Conservation (phyloP, 2,797 vertebrate genomes). For the Sparidentex hasta region DNA sequence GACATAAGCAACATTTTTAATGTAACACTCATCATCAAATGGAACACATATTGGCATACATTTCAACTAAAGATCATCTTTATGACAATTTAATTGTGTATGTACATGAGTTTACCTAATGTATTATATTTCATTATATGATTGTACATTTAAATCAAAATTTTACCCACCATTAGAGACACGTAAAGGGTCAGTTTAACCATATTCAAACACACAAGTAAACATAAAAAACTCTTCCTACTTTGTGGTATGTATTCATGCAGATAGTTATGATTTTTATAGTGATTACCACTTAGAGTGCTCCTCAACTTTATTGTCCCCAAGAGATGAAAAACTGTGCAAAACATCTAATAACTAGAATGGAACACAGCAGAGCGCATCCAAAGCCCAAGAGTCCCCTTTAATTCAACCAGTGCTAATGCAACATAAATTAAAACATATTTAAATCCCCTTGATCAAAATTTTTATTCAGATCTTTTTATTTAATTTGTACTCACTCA, state of each 20-base stretch:
- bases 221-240: not conserved
- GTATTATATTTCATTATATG: constrained; percentile 4
- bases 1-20: constrained; percentile 54
- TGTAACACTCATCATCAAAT: constrained; percentile 31
- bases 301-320: not conserved
- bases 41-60: constrained; percentile 33
- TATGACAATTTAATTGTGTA: constrained; percentile 16
- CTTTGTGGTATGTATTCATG: not conserved
- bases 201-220: not conserved
- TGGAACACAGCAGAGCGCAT: no score
- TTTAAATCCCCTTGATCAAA: no score
- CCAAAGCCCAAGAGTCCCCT: no score
- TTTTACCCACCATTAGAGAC: not conserved
- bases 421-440: no score
- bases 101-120: constrained; percentile 15
- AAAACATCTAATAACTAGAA: no score
- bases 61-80: constrained; percentile 15
- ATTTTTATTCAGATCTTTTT: no score
- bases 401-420: no score
- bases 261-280: constrained; percentile 14
- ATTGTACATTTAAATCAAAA: constrained; percentile 22
- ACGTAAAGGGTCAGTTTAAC: constrained; percentile 7
- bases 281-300: not conserved
- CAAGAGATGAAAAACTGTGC: no score
- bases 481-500: no score